Percentiles rank a stretch among this genome's conserved stretches.
These are phyloP conservation scores for Myotis daubentonii DNA, from an alignment of 2,797 vertebrate genomes.

Conservation along the genomic window DNA sequence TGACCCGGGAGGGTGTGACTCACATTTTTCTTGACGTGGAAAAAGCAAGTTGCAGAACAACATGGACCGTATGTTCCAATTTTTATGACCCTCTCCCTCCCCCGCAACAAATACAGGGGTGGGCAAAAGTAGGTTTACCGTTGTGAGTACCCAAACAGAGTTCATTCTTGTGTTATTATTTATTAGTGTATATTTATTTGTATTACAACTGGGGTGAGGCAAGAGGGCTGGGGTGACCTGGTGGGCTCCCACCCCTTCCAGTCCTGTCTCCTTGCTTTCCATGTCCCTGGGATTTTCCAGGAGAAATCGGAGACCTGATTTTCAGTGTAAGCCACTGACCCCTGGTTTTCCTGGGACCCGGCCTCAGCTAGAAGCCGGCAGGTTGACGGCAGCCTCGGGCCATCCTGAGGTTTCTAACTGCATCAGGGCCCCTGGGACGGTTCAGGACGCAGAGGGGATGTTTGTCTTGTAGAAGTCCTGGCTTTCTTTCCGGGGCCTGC, in stretches of 20 bases:
- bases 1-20: not conserved
- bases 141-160: too few relatives aligned
- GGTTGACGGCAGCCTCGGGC: rapidly evolving
- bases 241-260: too few relatives aligned
- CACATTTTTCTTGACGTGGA: not conserved
- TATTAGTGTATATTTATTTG: too few relatives aligned
- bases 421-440: too few relatives aligned
- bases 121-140: too few relatives aligned
- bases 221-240: too few relatives aligned
- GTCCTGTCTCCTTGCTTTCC: rapidly evolving
- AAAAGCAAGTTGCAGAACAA: not conserved
- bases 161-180: too few relatives aligned
- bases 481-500: not conserved
- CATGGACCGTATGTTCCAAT: not conserved
- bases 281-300: not conserved
- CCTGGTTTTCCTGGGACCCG: not conserved
- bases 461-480: not conserved
- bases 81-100: not conserved
- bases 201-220: not conserved
- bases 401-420: not conserved
- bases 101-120: not conserved
- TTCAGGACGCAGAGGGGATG: not conserved
- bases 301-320: not conserved
- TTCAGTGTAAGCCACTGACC: rapidly evolving
- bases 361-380: rapidly evolving